Base-by-base conservation (phyloP, 1,140 invertebrate genomes). In the Lamellibrachia luymesi region DNA sequence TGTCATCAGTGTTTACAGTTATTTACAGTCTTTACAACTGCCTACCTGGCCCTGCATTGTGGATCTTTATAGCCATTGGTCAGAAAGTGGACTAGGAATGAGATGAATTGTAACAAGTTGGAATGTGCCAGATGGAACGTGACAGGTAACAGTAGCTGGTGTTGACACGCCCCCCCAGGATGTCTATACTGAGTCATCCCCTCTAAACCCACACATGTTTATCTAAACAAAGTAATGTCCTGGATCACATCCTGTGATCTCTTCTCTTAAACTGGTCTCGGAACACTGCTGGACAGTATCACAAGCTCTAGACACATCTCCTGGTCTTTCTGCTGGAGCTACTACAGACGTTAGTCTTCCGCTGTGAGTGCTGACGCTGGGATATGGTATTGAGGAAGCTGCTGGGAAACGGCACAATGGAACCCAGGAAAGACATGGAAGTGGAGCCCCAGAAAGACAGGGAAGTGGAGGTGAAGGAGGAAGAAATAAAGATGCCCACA, bases 401-500 rank as follows among this genome's bases (percentile, higher is more conserved):
- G 8, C 64, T 80, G 7, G 64, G 13, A 17, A 22, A 80, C 64
- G 13, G 64, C 13, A 22, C 13, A 22, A 80, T 80, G 64, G 64
- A 80, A 22, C 13, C 64, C 2, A 22, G 13, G 25, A 22, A 80
- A 22, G 8, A 17, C 25, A 22, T 4, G 64, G 64, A 80, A 38
- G 38, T 38, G 38, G 38, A 38, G 64, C 13, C 64, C 2, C 2
- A 10, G 25, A 22, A 80, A 22, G 8, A 17, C 25, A 22, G 2
- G 64, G 64, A 80, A 13, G 52, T 13, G 6, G 52, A 56, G 52
- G 52, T 6, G 52, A 56, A 13, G 6, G 52, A 56, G 64, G 93
- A 93, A 64, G 93, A 38, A 91, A n/a, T 50, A 56, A 92, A 13
- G 91, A 91, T 51, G 91, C 49, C 49, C 13, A n/a, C 27, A 13